phyloP scores from a whole-genome alignment of 2,797 vertebrate genomes.

The Macrochelys suwanniensis region DNA sequence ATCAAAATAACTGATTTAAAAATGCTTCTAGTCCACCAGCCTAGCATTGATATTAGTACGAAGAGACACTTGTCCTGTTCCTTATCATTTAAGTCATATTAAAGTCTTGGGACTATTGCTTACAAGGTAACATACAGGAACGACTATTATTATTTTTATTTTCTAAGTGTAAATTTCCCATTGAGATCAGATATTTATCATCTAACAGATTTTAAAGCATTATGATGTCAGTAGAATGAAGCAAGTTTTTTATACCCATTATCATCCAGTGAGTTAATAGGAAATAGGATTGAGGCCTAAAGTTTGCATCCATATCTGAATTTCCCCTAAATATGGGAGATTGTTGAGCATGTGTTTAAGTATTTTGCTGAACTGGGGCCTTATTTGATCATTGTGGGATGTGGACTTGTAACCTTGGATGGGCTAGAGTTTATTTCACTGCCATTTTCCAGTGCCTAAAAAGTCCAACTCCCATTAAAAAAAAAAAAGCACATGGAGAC shows the following conservation, averaged over 20 bases:
- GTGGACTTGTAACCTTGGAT: not conserved
- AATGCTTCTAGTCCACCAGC: not conserved
- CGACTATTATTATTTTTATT: accelerated
- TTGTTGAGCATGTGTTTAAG: slow-evolving; percentile 42
- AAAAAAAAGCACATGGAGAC: not conserved
- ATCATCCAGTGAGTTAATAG: not conserved
- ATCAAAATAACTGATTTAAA: not conserved
- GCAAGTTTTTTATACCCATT: not conserved
- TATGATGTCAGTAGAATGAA: not conserved
- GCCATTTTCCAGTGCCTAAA: not conserved
- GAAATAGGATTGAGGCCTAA: not conserved
- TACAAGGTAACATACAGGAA: not conserved
- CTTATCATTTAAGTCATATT: accelerated
- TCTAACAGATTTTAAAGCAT: not conserved
- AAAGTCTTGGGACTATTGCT: not conserved
- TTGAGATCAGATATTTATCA: not conserved
- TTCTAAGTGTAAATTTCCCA: not conserved
- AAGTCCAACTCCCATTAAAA: not conserved
- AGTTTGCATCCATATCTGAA: slow-evolving; percentile 17
- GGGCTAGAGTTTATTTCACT: not conserved
- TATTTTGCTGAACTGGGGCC: not conserved
- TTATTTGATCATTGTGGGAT: not conserved
- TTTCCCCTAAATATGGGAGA: slow-evolving; percentile 15
- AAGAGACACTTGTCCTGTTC: not conserved
- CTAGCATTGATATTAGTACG: not conserved